A percentile compares a stretch with the other conserved stretches of the same genome.
Evolutionary conservation across 1,140 invertebrate genomes (phyloP).

Genomic region (Atta colombica): DNA sequence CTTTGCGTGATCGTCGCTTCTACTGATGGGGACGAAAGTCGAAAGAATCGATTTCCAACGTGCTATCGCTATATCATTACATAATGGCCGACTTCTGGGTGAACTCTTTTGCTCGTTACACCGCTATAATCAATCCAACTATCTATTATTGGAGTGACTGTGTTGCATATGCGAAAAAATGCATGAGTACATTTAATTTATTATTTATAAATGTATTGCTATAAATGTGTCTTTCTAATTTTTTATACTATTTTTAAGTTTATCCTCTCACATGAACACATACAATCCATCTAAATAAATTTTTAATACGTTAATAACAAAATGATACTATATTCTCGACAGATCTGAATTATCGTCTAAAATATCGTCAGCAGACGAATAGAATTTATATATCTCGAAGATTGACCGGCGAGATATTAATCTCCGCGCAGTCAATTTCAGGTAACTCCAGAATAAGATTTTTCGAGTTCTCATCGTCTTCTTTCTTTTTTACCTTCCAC

Average conservation of each 20-base stretch:
- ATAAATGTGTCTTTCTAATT: neutral
- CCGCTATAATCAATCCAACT: neutral
- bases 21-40: conserved; percentile 14
- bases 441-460: conserved; percentile 49
- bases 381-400: conserved; percentile 9
- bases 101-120: conserved; percentile 9
- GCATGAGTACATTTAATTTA: conserved; percentile 10
- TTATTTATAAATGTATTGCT: neutral
- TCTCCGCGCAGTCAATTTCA: conserved; percentile 57
- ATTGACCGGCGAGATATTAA: conserved; percentile 50
- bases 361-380: conserved; percentile 11
- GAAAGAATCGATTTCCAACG: conserved; percentile 61
- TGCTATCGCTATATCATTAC: conserved; percentile 26
- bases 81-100: conserved; percentile 14
- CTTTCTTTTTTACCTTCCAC: conserved; percentile 32
- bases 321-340: neutral
- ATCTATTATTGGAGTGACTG: neutral
- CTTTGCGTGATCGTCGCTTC: conserved; percentile 60
- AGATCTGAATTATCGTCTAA: conserved; percentile 17
- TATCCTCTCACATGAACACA: neutral
- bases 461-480: conserved; percentile 39
- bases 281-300: neutral
- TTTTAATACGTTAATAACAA: neutral
- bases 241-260: neutral
- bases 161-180: neutral